These are phyloP conservation scores for Bungarus multicinctus DNA, from an alignment of 2,113 vertebrate species.

Conservation along the genomic window DNA sequence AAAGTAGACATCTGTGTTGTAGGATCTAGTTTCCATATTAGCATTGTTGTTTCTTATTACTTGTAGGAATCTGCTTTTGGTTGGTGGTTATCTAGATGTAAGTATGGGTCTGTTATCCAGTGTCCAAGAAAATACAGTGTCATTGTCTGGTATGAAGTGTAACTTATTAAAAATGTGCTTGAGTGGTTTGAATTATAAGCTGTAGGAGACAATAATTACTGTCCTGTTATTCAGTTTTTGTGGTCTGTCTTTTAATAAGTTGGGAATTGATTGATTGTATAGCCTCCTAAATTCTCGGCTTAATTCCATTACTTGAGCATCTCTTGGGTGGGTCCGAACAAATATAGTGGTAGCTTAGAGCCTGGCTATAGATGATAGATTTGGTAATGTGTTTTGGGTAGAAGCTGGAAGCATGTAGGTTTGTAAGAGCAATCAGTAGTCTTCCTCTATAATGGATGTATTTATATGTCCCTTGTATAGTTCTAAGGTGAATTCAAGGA, in stretches of 20 bases:
- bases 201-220: not conserved
- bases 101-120: not conserved
- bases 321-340: not conserved
- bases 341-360: not conserved
- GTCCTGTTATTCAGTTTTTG: not conserved
- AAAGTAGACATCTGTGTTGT: not conserved
- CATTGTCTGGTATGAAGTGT: not conserved
- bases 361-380: not conserved
- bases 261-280: not conserved
- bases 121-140: not conserved
- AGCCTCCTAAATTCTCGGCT: not conserved
- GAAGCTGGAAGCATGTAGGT: not conserved
- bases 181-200: not conserved
- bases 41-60: not conserved
- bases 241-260: not conserved
- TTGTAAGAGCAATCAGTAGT: not conserved
- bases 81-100: not conserved
- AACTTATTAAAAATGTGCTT: not conserved
- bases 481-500: not conserved
- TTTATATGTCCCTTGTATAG: not conserved
- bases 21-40: not conserved
- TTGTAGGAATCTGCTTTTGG: not conserved
- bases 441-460: not conserved
- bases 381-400: not conserved
- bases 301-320: not conserved